Conservation (phyloP, 1,140 invertebrate genomes). For the Choristoneura fumiferana region DNA sequence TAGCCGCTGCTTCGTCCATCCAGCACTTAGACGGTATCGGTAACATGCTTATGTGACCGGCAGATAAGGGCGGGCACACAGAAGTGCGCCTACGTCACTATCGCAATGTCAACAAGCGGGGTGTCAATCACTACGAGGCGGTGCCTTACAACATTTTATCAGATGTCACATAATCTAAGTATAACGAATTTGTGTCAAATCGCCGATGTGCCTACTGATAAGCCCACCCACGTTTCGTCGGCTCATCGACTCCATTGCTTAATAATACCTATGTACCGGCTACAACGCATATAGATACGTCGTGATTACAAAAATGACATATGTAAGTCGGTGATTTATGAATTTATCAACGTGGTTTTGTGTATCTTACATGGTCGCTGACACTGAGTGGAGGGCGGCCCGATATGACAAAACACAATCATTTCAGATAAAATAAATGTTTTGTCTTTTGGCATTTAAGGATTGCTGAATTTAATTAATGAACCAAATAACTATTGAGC, state of each 20-base stretch:
- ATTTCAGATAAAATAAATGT: neutral
- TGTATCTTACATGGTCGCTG: slow-evolving; percentile 1
- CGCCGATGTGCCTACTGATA: slow-evolving; percentile 65
- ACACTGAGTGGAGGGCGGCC: neutral
- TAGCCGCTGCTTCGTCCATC: slow-evolving; percentile 30
- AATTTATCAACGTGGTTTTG: slow-evolving; percentile 3
- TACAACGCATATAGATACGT: slow-evolving; percentile 27
- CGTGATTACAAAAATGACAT: slow-evolving; percentile 42
- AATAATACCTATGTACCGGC: slow-evolving; percentile 52
- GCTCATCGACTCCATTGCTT: slow-evolving; percentile 39
- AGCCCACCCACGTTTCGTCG: slow-evolving; percentile 66
- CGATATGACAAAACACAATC: neutral
- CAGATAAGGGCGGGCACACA: slow-evolving; percentile 55
- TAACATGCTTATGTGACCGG: slow-evolving; percentile 50
- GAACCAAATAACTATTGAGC: too few relatives aligned
- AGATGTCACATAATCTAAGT: slow-evolving; percentile 69
- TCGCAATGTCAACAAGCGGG: slow-evolving; percentile 59
- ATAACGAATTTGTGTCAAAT: slow-evolving; percentile 75
- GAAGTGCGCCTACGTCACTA: slow-evolving; percentile 53
- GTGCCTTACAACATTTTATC: slow-evolving; percentile 72
- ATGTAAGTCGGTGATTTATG: slow-evolving; percentile 30
- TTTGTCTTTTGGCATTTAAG: too few relatives aligned
- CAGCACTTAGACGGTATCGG: slow-evolving; percentile 37
- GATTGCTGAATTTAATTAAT: too few relatives aligned
- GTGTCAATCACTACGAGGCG: slow-evolving; percentile 72